Conservation (phyloP, 2,888 invertebrate species). For the Cynaeus angustus region DNA sequence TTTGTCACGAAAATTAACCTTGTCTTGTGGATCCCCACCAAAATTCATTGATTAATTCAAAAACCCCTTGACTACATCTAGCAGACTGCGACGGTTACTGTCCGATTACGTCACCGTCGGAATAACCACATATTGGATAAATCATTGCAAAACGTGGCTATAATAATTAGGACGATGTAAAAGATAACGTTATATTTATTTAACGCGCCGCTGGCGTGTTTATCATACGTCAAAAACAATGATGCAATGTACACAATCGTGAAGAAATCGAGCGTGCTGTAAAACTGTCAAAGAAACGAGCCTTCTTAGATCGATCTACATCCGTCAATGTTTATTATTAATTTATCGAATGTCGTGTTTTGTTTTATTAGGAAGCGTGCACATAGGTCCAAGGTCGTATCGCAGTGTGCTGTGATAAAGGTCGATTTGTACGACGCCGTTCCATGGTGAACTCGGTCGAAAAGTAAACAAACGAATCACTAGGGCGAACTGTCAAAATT, state of each 20-base stretch:
- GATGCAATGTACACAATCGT: conserved; percentile 39
- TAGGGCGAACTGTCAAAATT: too few species aligned
- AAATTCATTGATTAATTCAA: conserved; percentile 2
- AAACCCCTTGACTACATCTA: conserved; percentile 17
- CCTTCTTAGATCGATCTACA: conserved; percentile 18
- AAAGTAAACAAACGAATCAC: conserved; percentile 9
- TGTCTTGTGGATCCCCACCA: not conserved
- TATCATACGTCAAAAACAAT: conserved; percentile 34
- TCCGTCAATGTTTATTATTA: conserved; percentile 21
- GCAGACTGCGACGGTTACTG: conserved; percentile 29
- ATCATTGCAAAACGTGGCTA: conserved; percentile 20
- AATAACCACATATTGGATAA: conserved; percentile 8
- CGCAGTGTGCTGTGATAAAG: conserved; percentile 44
- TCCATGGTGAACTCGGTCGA: conserved; percentile 1
- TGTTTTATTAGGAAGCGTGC: conserved; percentile 41
- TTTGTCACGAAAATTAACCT: conserved; percentile 20
- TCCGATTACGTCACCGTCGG: conserved; percentile 22
- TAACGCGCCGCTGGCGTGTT: conserved; percentile 28
- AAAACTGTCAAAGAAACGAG: conserved; percentile 31
- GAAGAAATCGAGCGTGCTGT: conserved; percentile 32
- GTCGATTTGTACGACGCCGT: conserved; percentile 44
- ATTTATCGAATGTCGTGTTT: conserved; percentile 24
- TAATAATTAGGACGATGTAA: conserved; percentile 38
- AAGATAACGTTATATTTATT: conserved; percentile 35
- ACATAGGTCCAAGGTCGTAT: conserved; percentile 51